Evolutionary conservation across 1,140 invertebrate genomes (phyloP), one percentile per base, ranked within the genome.

Genomic region (Drosophila fuyamai): DNA sequence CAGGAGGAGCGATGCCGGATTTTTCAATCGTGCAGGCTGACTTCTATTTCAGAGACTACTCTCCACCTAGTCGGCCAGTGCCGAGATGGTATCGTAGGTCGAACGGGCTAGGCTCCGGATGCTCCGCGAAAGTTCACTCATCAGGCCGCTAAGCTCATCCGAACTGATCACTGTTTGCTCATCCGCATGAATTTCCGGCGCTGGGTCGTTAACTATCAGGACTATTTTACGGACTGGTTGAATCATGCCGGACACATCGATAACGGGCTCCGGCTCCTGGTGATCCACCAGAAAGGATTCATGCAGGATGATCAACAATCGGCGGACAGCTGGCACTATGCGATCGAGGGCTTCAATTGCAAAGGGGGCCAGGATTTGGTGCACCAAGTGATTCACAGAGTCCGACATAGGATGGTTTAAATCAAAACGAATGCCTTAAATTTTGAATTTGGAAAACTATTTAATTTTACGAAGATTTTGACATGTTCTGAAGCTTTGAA

Each of bases 231-330:
- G 43, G 8, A 59, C 10, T 1, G 43, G 35, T 10, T 48, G 13
- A 41, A 50, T 14, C 10, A 41, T 0, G 8, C 35, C 16, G n/a
- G 10, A 27, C 6, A 68, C 55, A 54, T 68, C 55, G 9, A 73
- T 13, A 10, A 71, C 18, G 0, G 53, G 53, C 53, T 44, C 44
- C 40, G 16, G 1, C 18, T 57, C 66, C 9, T 2, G 27, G 9
- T 57, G 67, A 23, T 36, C 27, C 4, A 29, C 12, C 16, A 23
- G 18, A 9, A 72, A 63, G 16, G 53, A 71, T 14, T 63, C 36
- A 18, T 75, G 72, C 14, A 75, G n/a, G 12, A 62, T 27, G 13
- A 55, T n/a, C 10, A 63, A 43, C 32, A 56, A 12, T 1, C 13
- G 13, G 7, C 53, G 44, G 9, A 68, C 14, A 2, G 23, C 16